Evolutionary conservation across 2,113 vertebrate species (phyloP), one percentile per base, ranked within the genome.

Genomic region (Plectropomus leopardus): DNA sequence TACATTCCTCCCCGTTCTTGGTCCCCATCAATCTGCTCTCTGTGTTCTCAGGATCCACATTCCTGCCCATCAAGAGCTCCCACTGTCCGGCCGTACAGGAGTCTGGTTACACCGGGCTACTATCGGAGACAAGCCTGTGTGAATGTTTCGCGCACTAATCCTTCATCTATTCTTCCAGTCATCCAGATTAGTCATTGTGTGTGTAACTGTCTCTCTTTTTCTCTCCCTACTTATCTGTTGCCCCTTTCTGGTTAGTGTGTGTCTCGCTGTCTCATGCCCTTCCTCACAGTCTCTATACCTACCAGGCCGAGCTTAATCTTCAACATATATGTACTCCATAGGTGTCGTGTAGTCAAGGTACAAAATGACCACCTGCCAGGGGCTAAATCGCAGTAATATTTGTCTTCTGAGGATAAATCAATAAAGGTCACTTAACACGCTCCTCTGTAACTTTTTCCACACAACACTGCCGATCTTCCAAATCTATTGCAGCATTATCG

Each of bases 21-120:
- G 84, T 78, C 86, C 59, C 51, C 77, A 78, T 88, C 90, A 83
- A 77, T 89, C 87, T 89, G 68, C 73, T 92, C 89, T 83, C 72
- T 87, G 89, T 86, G 92, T 89, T 94, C 90, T 85, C 92, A 92
- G 92, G 93, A 93, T 72, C 84, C 87, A 94, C 94, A 96, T 95
- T 93, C 94, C 93, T 91, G 91, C 83, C 88, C 74, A 83, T 92
- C 91, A 92, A 88, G 91, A 91, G 78, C 86, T 89, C 76, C 81
- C 90, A 86, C 68, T 86, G 89, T 91, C 92, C 93, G 90, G 81
- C 72, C 84, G 86, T 55, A 82, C 90, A 89, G 92, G 92, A 93
- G 89, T 95, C 95, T 86, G 84, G 95, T 96, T 95, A 94, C 94
- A 78, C 26, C 14, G 84, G 83, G 84, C 84, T 92, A 84, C 73